phyloP scores from a whole-genome alignment of 2,797 vertebrate species.

The Craterocephalus amniculus region DNA sequence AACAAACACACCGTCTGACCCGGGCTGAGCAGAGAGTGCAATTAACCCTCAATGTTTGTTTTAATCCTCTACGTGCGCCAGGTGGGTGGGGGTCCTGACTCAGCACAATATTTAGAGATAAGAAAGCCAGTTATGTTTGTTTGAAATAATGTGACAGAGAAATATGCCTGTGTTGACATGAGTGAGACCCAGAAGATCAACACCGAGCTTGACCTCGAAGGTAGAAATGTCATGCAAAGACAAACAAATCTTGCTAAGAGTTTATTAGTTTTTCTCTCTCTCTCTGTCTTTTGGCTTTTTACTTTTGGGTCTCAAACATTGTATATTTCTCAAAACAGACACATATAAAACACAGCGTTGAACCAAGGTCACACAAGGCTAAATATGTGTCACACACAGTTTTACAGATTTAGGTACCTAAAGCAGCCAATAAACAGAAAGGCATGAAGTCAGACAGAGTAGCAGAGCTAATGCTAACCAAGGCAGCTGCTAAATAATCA shows the following conservation, averaged over 20 bases:
- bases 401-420: not conserved
- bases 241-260: not conserved
- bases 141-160: slow-evolving; percentile 3
- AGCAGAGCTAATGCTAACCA: not conserved
- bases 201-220: not conserved
- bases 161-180: not conserved
- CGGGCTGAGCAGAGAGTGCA: slow-evolving; percentile 11
- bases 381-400: not conserved
- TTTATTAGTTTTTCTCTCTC: not conserved
- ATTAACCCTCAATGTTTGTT: slow-evolving; percentile 47
- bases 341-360: not conserved
- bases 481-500: not conserved
- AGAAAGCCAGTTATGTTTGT: slow-evolving; percentile 11
- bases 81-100: slow-evolving; percentile 16
- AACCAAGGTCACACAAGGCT: not conserved
- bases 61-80: slow-evolving; percentile 42
- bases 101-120: slow-evolving; percentile 6
- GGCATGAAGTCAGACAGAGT: not conserved
- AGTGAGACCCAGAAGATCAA: not conserved
- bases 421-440: not conserved
- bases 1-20: slow-evolving; percentile 54
- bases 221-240: not conserved
- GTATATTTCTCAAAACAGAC: not conserved
- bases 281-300: not conserved
- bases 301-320: not conserved